Evolutionary conservation across 92 coral and sea anemone genomes (phyloP).

Genomic region (Galaxea fascicularis): DNA sequence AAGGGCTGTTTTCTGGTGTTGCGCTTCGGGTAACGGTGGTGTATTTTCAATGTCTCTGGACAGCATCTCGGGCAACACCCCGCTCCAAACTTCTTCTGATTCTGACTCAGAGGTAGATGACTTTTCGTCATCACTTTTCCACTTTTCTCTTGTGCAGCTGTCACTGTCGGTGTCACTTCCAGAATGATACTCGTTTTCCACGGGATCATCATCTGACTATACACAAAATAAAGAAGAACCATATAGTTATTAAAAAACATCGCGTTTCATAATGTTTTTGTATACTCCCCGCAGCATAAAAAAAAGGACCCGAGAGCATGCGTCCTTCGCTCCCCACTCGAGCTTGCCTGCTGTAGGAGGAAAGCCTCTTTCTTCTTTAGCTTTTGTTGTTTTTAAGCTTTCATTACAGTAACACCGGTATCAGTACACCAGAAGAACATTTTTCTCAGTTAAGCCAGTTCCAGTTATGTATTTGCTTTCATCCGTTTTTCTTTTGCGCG

Average conservation of each 20-base stretch:
- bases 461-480: slow-evolving; percentile 21
- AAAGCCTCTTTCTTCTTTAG: slow-evolving; percentile 22
- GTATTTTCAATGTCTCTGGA: slow-evolving; percentile 49
- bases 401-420: slow-evolving; percentile 15
- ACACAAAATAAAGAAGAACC: slow-evolving; percentile 9
- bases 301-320: slow-evolving; percentile 1
- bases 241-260: slow-evolving; percentile 26
- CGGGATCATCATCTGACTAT: slow-evolving; percentile 33
- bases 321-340: slow-evolving; percentile 8
- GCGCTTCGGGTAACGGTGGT: slow-evolving; percentile 53
- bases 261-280: slow-evolving; percentile 21
- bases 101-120: slow-evolving; percentile 25
- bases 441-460: slow-evolving; percentile 11
- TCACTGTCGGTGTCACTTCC: slow-evolving; percentile 40
- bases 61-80: slow-evolving; percentile 69
- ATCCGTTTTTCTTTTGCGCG: neutral
- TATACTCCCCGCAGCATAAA: neutral
- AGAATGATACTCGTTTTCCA: too few relatives aligned
- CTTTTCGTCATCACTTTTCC: slow-evolving; percentile 20
- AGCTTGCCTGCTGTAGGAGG: slow-evolving; percentile 9
- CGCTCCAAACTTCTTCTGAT: slow-evolving; percentile 70
- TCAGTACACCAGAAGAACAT: neutral
- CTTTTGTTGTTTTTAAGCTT: slow-evolving; percentile 27
- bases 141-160: slow-evolving; percentile 35
- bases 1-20: slow-evolving; percentile 26